A percentile compares a stretch with the other conserved stretches of the same genome.
Evolutionary conservation across 2,797 vertebrate species (phyloP).

Genomic region (Dromococcyx pavoninus): DNA sequence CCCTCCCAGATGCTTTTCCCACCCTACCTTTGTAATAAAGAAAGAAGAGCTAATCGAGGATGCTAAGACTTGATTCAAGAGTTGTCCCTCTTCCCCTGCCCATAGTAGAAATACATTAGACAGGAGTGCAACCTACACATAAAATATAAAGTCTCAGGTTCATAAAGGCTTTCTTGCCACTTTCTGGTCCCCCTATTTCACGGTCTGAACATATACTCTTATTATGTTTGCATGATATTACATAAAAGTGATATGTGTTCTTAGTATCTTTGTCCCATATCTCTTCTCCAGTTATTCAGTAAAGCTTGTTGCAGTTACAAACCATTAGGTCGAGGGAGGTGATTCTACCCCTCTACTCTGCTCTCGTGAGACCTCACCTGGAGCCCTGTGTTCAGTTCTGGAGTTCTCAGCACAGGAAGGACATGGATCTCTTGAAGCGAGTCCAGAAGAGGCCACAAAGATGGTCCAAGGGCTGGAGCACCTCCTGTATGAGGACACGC

Average conservation of each 20-base stretch:
- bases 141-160: neutral
- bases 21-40: neutral
- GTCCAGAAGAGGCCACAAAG: too few species aligned
- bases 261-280: neutral
- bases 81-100: neutral
- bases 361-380: too few species aligned
- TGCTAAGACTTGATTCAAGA: neutral
- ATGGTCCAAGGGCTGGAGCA: too few species aligned
- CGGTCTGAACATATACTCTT: neutral
- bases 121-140: neutral
- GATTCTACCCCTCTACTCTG: too few species aligned
- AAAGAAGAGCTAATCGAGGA: neutral
- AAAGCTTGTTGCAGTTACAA: neutral
- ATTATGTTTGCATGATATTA: neutral
- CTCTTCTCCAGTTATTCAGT: neutral
- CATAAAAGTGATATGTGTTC: accelerated
- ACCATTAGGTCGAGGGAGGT: too few species aligned
- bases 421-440: too few species aligned
- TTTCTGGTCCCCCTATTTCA: neutral
- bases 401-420: too few species aligned
- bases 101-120: neutral
- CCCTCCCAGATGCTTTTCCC: neutral
- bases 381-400: too few species aligned
- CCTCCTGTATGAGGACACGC: too few species aligned
- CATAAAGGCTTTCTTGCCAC: neutral